Evolutionary conservation across 2,113 vertebrate species (phyloP).

Genomic region (Siphamia tubifer): DNA sequence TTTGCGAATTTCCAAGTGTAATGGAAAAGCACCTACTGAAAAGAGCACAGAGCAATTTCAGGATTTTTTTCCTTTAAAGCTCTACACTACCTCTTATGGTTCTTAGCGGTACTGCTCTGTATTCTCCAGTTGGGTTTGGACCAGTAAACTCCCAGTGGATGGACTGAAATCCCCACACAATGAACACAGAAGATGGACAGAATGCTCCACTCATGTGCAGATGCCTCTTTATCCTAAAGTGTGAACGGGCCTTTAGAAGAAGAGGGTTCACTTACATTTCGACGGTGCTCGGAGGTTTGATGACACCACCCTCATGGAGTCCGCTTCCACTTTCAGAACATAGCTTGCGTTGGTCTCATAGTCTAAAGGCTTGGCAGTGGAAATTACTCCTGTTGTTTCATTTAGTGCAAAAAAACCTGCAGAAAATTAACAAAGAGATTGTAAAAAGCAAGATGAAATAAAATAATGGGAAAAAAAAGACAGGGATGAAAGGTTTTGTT

Average conservation of each 20-base stretch:
- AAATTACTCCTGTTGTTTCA: slow-evolving; percentile 84
- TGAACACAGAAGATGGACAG: too few relatives aligned
- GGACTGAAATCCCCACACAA: too few relatives aligned
- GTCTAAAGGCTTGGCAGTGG: slow-evolving; percentile 82
- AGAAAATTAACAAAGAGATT: neutral
- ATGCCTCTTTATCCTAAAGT: too few relatives aligned
- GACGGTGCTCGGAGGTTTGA: slow-evolving; percentile 87
- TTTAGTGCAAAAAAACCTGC: slow-evolving; percentile 86
- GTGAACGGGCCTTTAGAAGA: neutral
- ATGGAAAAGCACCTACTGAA: too few relatives aligned
- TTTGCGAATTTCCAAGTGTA: too few relatives aligned
- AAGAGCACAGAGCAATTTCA: too few relatives aligned
- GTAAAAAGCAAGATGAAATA: neutral
- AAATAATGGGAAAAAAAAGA: neutral
- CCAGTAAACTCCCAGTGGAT: too few relatives aligned
- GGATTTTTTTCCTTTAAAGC: too few relatives aligned
- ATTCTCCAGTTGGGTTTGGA: too few relatives aligned
- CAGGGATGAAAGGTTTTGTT: neutral
- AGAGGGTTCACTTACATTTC: slow-evolving; percentile 82
- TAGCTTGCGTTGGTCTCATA: slow-evolving; percentile 84
- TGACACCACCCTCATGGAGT: slow-evolving; percentile 84
- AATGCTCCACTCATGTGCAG: too few relatives aligned
- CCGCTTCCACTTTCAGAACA: slow-evolving; percentile 85
- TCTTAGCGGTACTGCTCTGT: too few relatives aligned
- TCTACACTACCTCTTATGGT: too few relatives aligned